Evolutionary conservation across 1,140 invertebrate species (phyloP).

Genomic region (Heliconius eleuchia): DNA sequence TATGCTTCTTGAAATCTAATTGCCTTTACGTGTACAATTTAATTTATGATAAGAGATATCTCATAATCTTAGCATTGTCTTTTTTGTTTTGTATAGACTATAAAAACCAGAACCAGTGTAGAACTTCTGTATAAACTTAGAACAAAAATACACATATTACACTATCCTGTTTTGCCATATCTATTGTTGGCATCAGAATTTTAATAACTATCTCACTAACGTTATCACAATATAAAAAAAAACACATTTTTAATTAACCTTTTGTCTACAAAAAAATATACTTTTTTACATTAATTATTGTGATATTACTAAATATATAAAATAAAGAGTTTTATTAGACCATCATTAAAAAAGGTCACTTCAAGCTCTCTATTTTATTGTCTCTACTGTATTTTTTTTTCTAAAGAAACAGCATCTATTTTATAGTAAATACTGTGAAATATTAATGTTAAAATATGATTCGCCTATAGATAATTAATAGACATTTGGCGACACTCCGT

Average conservation of each 20-base stretch:
- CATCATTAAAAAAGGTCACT: no score
- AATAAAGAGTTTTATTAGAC: no score
- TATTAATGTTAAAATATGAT: background rate
- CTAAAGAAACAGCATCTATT: background rate
- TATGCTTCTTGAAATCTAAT: conserved; percentile 12
- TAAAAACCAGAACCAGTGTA: conserved; percentile 20
- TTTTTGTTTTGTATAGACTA: conserved; percentile 29
- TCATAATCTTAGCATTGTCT: conserved; percentile 33
- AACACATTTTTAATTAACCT: background rate
- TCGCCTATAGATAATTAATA: background rate
- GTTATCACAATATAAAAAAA: background rate
- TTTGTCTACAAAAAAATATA: background rate
- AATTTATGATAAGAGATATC: conserved; percentile 16
- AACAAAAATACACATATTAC: conserved; percentile 21
- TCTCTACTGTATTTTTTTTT: background rate
- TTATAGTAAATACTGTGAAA: background rate
- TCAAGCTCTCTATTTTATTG: background rate
- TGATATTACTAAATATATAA: background rate
- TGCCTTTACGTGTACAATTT: conserved; percentile 23
- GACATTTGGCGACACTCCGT: background rate
- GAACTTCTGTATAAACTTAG: conserved; percentile 16
- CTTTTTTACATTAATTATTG: background rate
- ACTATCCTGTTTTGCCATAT: conserved; percentile 28
- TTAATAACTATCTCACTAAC: conserved; percentile 21
- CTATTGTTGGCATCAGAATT: conserved; percentile 24